Evolutionary conservation across 2,888 invertebrate genomes (phyloP).

Genomic region (Perdita meconis): DNA sequence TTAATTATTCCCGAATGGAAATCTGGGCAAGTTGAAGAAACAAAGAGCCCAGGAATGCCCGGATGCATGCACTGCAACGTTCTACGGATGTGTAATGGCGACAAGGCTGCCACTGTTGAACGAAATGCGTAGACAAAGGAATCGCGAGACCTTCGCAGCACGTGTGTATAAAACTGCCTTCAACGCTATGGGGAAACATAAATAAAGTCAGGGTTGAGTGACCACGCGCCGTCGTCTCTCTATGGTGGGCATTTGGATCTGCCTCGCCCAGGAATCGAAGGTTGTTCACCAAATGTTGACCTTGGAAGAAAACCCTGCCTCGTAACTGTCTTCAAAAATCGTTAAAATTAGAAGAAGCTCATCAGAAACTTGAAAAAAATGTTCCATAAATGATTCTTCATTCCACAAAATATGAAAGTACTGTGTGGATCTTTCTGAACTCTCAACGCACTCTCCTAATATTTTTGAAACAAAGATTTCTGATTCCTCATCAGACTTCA

Average conservation of each 20-base stretch:
- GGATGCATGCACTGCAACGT: conserved; percentile 31
- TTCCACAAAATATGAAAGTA: too few relatives aligned
- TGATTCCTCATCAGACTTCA: too few relatives aligned
- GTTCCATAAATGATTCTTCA: too few relatives aligned
- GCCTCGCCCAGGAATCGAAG: conserved; percentile 58
- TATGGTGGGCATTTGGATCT: conserved; percentile 52
- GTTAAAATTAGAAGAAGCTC: too few relatives aligned
- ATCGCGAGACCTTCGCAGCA: conserved; percentile 64
- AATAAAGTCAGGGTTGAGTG: conserved; percentile 79
- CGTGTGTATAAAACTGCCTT: conserved; percentile 75
- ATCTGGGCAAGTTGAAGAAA: conserved; percentile 26
- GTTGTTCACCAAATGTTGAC: conserved; percentile 32
- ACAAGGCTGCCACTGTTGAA: conserved; percentile 60
- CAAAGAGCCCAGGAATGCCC: conserved; percentile 29
- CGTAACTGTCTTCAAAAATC: background rate
- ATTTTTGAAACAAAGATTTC: too few relatives aligned
- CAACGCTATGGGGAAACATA: conserved; percentile 78
- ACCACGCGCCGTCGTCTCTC: conserved; percentile 68
- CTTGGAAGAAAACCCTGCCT: conserved; percentile 28
- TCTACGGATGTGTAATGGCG: conserved; percentile 51
- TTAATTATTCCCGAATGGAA: too few relatives aligned
- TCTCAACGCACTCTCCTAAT: too few relatives aligned
- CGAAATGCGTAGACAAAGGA: conserved; percentile 66
- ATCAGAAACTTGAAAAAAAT: too few relatives aligned
- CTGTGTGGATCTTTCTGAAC: too few relatives aligned